Base-by-base conservation (phyloP, 2,113 vertebrate genomes). In the Osmerus eperlanus region DNA sequence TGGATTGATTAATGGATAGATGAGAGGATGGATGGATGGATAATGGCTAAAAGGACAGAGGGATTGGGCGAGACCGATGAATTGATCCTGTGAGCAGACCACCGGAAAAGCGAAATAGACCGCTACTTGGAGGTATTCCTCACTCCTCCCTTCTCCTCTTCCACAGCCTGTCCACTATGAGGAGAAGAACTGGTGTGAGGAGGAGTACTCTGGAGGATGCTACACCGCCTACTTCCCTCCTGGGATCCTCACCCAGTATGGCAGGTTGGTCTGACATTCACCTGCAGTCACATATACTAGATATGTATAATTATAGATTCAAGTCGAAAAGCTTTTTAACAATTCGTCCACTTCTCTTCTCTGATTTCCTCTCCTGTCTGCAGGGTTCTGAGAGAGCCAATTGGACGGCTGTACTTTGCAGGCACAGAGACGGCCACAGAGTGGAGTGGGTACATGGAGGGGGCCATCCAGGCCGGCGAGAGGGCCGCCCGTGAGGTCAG, bases 111-210 rank as follows among this genome's bases (percentile, higher is more conserved):
- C 32, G 4, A 36, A 36, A 3, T 3, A 28, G 25, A 36, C 32
- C 7, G 32, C 32, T 36, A 5, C 32, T 6, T 7, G 32, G 32
- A 36, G 32, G 32, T 36, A 36, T 36, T 36, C 32, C 7, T 60
- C n/a, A 1, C 41, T 15, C 52, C 4, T 41, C 18, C 11, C 0
- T 23, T 54, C 67, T 51, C 67, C 62, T 85, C 58, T 74, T 51
- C 15, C 77, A 3, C 47, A 99, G 97, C 96, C 97, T 0, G 92
- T 96, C 60, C 97, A 99, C 85, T 99, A 99, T 15, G 97, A 99
- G 89, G 97, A 99, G 89, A 98, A 97, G 92, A 96, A 99, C 90
- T 99, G 97, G 97, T 96, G 95, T 88, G 97, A 98, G 72, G 97
- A 99, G 67, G 94, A 99, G 73, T 99, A 99, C 86, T 98, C 96